These are phyloP conservation scores for Fulica atra DNA, from an alignment of 2,113 vertebrate genomes.

Conservation along the genomic window DNA sequence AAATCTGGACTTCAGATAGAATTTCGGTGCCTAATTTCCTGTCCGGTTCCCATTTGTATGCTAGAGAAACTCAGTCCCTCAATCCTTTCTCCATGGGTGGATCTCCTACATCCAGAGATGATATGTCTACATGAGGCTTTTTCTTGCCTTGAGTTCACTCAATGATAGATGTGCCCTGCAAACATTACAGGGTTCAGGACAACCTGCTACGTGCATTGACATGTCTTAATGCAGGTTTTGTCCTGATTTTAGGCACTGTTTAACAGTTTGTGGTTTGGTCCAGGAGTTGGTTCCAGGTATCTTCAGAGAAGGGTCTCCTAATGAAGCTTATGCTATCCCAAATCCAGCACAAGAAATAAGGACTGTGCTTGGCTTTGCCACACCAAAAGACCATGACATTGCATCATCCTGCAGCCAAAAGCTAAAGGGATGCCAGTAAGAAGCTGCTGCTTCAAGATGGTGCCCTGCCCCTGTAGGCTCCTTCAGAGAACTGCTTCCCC, in stretches of 20 bases:
- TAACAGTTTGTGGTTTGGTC: background rate
- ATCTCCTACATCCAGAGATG: background rate
- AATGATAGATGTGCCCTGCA: background rate
- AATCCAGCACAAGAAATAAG: background rate
- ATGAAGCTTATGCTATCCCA: background rate
- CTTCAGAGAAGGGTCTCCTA: background rate
- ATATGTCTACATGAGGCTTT: background rate
- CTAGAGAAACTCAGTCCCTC: background rate
- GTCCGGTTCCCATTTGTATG: background rate
- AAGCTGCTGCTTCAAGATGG: background rate
- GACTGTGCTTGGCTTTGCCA: background rate
- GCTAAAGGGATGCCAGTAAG: background rate
- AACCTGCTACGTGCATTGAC: background rate
- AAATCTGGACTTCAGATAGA: background rate
- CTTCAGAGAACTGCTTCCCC: background rate
- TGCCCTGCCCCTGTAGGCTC: background rate
- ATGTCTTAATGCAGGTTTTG: background rate
- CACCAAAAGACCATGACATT: background rate
- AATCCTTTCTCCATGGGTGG: background rate
- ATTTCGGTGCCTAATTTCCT: background rate
- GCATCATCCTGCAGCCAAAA: background rate
- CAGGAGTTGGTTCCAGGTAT: background rate
- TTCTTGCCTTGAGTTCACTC: background rate
- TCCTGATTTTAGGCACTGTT: background rate
- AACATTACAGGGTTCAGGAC: background rate